phyloP scores from a whole-genome alignment of 2,113 vertebrate genomes.

The Toxotes chatareus region DNA sequence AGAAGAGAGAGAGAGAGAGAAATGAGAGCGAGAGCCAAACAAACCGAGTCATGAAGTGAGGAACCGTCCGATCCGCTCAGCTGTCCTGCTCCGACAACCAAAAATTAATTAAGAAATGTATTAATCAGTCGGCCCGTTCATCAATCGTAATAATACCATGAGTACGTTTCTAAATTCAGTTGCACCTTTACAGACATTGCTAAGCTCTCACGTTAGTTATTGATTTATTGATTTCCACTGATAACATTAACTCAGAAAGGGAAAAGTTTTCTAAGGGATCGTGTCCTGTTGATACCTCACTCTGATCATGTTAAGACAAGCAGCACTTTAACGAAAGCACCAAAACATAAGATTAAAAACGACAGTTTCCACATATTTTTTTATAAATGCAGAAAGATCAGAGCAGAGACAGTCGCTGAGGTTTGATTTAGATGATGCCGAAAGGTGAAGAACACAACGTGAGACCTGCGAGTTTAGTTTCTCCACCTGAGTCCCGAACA shows the following conservation, averaged over 20 bases:
- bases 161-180: neutral
- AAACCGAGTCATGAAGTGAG: neutral
- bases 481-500: neutral
- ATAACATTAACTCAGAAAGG: neutral
- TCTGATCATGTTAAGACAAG: conserved; percentile 10
- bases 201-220: conserved; percentile 6
- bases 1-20: neutral
- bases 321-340: conserved; percentile 67
- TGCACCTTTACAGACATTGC: neutral
- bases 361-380: neutral
- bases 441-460: neutral
- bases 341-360: conserved; percentile 13
- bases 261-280: too few species aligned
- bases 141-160: neutral
- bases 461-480: neutral
- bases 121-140: neutral
- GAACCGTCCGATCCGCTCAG: neutral
- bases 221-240: neutral
- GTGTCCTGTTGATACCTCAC: conserved; percentile 4
- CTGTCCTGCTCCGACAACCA: too few species aligned
- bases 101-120: too few species aligned
- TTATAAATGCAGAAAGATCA: neutral
- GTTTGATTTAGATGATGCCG: neutral
- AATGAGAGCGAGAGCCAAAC: neutral
- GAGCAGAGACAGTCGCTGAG: neutral